phyloP scores from a whole-genome alignment of 1,140 invertebrate species.

The Camponotus floridanus region DNA sequence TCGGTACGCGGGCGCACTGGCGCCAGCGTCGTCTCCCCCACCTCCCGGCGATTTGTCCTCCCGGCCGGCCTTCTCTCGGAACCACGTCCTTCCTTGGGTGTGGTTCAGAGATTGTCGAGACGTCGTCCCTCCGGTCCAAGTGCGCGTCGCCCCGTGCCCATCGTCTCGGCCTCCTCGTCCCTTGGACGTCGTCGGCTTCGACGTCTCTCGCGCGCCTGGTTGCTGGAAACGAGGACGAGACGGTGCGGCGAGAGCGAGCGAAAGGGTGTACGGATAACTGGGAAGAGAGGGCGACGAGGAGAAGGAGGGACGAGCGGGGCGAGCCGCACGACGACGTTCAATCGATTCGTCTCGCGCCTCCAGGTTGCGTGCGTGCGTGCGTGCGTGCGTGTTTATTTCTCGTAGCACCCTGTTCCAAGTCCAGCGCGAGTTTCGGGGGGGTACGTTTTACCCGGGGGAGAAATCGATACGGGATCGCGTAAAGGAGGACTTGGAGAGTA shows the following conservation, averaged over 20 bases:
- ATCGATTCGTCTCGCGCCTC: constrained; percentile 69
- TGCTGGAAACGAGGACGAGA: constrained; percentile 4
- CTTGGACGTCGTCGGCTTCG: neutral
- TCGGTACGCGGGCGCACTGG: constrained; percentile 70
- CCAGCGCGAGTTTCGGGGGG: neutral
- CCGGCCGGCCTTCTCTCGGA: constrained; percentile 68
- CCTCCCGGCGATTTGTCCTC: constrained; percentile 59
- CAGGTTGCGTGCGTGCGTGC: constrained; percentile 62
- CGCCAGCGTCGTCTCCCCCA: constrained; percentile 73
- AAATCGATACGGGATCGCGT: neutral
- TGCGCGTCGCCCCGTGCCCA: constrained; percentile 34
- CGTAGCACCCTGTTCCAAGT: neutral
- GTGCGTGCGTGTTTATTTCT: neutral
- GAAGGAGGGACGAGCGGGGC: constrained; percentile 51
- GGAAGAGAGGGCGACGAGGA: constrained; percentile 21
- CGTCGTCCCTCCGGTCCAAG: constrained; percentile 41
- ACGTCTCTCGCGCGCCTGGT: neutral
- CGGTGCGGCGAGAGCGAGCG: neutral
- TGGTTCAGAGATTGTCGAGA: constrained; percentile 67
- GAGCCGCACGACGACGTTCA: constrained; percentile 65
- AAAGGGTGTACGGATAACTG: constrained; percentile 6
- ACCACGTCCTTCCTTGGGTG: constrained; percentile 71
- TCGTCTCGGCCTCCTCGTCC: neutral
- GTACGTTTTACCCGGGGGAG: neutral
- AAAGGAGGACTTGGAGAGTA: neutral